Evolutionary conservation across 2,888 invertebrate genomes (phyloP), one percentile per base, ranked within the genome.

Genomic region (Antheraea assamensis): DNA sequence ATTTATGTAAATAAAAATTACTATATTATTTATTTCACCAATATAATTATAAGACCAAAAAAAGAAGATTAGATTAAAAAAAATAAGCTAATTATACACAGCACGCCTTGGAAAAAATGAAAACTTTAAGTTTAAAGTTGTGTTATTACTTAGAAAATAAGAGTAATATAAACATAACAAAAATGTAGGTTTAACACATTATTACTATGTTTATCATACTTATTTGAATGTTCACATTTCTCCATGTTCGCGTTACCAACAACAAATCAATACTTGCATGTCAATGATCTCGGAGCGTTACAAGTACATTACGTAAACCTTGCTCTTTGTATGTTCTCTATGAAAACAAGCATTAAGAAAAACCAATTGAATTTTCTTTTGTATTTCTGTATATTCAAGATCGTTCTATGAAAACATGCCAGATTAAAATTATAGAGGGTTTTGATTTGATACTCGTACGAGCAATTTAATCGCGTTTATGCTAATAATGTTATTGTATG

Each of bases 191-290:
- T 52, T 15, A 52, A 19, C 49, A 52, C 17, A 52, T 52, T 3
- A 19, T 52, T 52, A 52, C 49, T 19, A 19, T 2, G 49, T 7
- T n/a, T 5, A 55, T 24, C 55, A 55, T 55, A 4, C 35, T 13
- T 58, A 24, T 55, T 55, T 52, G 31, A 72, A 31, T 68, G 49
- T 24, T 68, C 52, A 72, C 55, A 71, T 68, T 68, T 42, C 72
- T 27, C 35, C 58, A 47, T 70, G 55, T 52, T 74, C 52, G 80
- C 78, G 78, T 77, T 77, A 78, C 78, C 80, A 80, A 80, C 79
- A 80, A 80, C 79, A 79, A 85, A 85, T 84, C 85, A 82, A 85
- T 85, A 85, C 71, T 76, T 75, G 78, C 80, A 82, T 82, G 84
- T 82, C 83, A 82, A 83, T 83, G 85, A 83, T 83, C 85, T 81